These are phyloP conservation scores for Perithous albicinctus DNA, from an alignment of 2,888 invertebrate genomes.

Conservation along the genomic window DNA sequence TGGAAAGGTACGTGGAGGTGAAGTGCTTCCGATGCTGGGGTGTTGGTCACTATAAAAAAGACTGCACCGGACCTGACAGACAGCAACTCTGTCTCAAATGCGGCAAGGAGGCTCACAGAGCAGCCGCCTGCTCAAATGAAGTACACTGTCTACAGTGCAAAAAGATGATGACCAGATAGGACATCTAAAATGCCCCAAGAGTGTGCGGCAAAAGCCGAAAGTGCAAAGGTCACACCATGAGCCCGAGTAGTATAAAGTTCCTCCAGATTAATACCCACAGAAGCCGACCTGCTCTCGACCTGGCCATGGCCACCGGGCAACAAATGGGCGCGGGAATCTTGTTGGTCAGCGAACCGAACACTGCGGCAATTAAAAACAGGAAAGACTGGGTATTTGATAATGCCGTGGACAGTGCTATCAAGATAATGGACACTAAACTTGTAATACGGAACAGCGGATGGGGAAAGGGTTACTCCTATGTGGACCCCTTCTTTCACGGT, in stretches of 20 bases:
- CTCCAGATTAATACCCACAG: constrained; percentile 48
- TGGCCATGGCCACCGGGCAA: constrained; percentile 34
- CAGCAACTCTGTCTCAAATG: constrained; percentile 65
- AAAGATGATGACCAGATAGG: constrained; percentile 20
- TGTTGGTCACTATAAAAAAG: constrained; percentile 53
- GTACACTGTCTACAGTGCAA: constrained; percentile 63
- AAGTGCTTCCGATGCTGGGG: constrained; percentile 68
- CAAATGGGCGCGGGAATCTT: constrained; percentile 20
- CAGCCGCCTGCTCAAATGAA: constrained; percentile 56
- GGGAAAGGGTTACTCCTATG: constrained; percentile 55
- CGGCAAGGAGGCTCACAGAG: constrained; percentile 62
- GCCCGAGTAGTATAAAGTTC: constrained; percentile 1
- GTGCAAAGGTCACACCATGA: constrained; percentile 12
- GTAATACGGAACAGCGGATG: constrained; percentile 38
- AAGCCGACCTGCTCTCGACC: constrained; percentile 35
- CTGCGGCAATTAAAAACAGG: constrained; percentile 40
- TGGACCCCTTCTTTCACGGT: too few relatives aligned
- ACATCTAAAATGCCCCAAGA: constrained; percentile 10
- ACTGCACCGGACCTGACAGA: constrained; percentile 65
- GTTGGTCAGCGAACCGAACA: constrained; percentile 39
- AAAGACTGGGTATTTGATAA: constrained; percentile 56
- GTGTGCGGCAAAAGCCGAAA: not conserved
- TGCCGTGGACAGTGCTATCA: constrained; percentile 34
- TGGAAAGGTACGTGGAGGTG: constrained; percentile 47
- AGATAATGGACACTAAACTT: constrained; percentile 42